A percentile compares a stretch with the other conserved stretches of the same genome.
Evolutionary conservation across 1,140 invertebrate genomes (phyloP).

Genomic region (Phymorhynchus buccinoides): DNA sequence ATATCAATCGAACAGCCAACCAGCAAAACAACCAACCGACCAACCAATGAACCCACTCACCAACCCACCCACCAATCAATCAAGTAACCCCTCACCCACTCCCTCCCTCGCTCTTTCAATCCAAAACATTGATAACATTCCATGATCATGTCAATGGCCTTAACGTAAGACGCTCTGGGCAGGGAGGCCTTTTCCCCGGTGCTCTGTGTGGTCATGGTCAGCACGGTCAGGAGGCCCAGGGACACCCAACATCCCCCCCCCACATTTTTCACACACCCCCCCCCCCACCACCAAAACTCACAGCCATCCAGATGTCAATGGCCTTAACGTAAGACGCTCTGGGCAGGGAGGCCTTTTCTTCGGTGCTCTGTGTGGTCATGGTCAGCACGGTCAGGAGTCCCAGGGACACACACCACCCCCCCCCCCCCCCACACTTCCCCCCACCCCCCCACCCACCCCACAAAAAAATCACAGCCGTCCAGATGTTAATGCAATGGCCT

Average conservation of each 20-base stretch:
- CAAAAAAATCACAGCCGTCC: slow-evolving; percentile 56
- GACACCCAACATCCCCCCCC: too few species aligned
- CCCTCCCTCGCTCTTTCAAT: too few species aligned
- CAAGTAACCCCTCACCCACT: too few species aligned
- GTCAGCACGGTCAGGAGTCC: slow-evolving; percentile 72
- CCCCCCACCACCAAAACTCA: too few species aligned
- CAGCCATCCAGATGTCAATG: slow-evolving; percentile 66
- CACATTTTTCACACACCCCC: too few species aligned
- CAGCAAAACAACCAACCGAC: too few species aligned
- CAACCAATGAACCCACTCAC: too few species aligned
- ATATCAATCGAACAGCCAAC: too few species aligned
- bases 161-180: slow-evolving; percentile 75
- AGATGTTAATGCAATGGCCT: slow-evolving; percentile 68
- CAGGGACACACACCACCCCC: slow-evolving; percentile 67
- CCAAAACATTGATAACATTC: too few species aligned
- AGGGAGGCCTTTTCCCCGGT: slow-evolving; percentile 58
- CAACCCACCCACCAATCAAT: too few species aligned
- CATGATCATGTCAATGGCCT: slow-evolving; percentile 70
- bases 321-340: slow-evolving; percentile 76
- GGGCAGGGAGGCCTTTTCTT: slow-evolving; percentile 60
- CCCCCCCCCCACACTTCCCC: not conserved
- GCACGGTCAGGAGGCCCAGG: slow-evolving; percentile 70
- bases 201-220: slow-evolving; percentile 73
- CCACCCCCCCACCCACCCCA: not conserved
- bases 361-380: slow-evolving; percentile 70